phyloP scores from a whole-genome alignment of 2,888 invertebrate genomes.

The Drosophila prostipennis region DNA sequence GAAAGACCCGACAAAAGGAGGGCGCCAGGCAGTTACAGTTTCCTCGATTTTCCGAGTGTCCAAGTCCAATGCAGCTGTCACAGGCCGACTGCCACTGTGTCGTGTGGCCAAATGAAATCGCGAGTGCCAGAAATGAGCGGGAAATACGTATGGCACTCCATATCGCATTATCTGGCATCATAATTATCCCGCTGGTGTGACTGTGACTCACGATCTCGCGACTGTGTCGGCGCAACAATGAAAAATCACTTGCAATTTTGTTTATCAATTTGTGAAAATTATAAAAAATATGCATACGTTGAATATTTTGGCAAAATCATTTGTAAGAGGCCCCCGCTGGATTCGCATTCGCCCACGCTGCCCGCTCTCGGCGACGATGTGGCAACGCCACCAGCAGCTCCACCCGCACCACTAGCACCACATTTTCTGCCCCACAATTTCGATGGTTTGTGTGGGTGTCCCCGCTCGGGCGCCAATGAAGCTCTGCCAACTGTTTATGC shows the following conservation, averaged over 20 bases:
- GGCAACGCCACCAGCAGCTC: constrained; percentile 60
- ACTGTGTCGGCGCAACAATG: constrained; percentile 50
- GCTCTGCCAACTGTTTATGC: constrained; percentile 74
- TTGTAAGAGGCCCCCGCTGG: constrained; percentile 65
- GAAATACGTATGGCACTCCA: constrained; percentile 57
- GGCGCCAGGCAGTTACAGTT: constrained; percentile 59
- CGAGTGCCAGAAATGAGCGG: constrained; percentile 42
- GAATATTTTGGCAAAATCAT: constrained; percentile 80
- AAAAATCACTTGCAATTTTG: constrained; percentile 82
- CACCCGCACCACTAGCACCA: constrained; percentile 36
- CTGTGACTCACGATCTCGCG: constrained; percentile 51
- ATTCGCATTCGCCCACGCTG: constrained; percentile 57
- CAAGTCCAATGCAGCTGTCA: constrained; percentile 68
- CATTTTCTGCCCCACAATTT: constrained; percentile 5
- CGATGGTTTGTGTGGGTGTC: constrained; percentile 52
- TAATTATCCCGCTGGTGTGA: constrained; percentile 73
- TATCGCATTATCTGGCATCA: constrained; percentile 82
- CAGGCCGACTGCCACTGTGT: constrained; percentile 68
- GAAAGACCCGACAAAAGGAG: constrained; percentile 58
- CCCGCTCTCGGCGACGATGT: constrained; percentile 60
- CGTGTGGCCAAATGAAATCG: constrained; percentile 58
- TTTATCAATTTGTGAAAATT: constrained; percentile 81
- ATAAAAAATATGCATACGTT: constrained; percentile 81
- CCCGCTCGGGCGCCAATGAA: constrained; percentile 43
- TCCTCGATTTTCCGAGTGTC: constrained; percentile 56